Percentiles rank a stretch among this genome's conserved stretches.
Conservation (phyloP, 2,888 invertebrate genomes). For the Liposcelis brunnea region DNA sequence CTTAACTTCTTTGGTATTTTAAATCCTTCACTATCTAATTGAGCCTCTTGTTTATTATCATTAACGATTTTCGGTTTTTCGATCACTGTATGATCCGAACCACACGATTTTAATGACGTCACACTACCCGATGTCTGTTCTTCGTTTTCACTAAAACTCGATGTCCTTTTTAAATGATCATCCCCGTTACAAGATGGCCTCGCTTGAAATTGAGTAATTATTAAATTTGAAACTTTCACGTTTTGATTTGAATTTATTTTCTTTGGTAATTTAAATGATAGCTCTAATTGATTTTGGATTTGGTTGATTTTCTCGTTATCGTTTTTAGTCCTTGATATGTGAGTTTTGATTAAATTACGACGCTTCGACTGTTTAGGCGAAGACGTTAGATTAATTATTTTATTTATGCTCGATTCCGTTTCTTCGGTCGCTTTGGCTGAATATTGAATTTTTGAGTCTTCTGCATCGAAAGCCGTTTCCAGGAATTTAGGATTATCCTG, state of each 20-base stretch:
- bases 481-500: not conserved
- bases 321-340: not conserved
- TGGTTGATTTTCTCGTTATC: constrained; percentile 6
- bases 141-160: not conserved
- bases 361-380: not conserved
- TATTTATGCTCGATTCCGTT: too few species aligned
- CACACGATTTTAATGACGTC: not conserved
- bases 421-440: too few species aligned
- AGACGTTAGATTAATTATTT: not conserved
- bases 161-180: too few species aligned
- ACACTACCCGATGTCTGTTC: constrained; percentile 3
- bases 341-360: not conserved
- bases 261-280: constrained; percentile 8
- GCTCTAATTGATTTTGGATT: constrained; percentile 7
- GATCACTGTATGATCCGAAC: constrained; percentile 2
- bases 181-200: too few species aligned
- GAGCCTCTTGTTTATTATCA: not conserved
- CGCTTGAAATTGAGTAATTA: too few species aligned
- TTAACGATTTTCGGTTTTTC: not conserved
- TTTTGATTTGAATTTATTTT: not conserved
- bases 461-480: not conserved
- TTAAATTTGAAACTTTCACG: too few species aligned
- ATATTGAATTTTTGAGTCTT: too few species aligned
- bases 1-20: constrained; percentile 1
- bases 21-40: constrained; percentile 3